phyloP scores from a whole-genome alignment of 2,113 vertebrate species.

The Coturnix japonica region DNA sequence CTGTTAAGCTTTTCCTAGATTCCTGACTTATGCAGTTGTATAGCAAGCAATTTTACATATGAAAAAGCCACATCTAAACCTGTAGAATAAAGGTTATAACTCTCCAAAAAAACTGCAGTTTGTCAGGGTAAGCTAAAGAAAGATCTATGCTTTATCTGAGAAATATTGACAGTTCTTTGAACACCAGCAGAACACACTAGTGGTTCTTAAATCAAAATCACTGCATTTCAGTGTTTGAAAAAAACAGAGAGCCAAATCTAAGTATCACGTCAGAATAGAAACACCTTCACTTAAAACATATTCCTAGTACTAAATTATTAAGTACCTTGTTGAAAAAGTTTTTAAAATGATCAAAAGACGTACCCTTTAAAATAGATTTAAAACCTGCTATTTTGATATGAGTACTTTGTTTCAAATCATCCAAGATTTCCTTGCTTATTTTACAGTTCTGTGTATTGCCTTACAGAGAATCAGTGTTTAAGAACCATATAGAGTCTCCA shows the following conservation, averaged over 20 bases:
- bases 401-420: background rate
- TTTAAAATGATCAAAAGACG: background rate
- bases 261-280: background rate
- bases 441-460: fast-evolving
- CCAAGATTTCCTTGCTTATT: background rate
- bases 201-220: background rate
- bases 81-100: background rate
- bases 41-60: background rate
- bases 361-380: background rate
- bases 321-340: background rate
- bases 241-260: background rate
- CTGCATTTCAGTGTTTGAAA: background rate
- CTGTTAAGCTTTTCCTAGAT: background rate
- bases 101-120: background rate
- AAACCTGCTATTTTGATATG: background rate
- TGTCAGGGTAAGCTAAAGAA: background rate
- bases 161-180: background rate
- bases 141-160: background rate
- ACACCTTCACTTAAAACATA: background rate
- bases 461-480: background rate
- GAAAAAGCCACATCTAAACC: background rate
- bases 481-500: background rate
- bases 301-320: background rate
- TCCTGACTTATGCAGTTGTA: background rate
- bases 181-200: background rate